These are phyloP conservation scores for Stigmatopora nigra DNA, from an alignment of 2,113 vertebrate genomes.

Conservation along the genomic window DNA sequence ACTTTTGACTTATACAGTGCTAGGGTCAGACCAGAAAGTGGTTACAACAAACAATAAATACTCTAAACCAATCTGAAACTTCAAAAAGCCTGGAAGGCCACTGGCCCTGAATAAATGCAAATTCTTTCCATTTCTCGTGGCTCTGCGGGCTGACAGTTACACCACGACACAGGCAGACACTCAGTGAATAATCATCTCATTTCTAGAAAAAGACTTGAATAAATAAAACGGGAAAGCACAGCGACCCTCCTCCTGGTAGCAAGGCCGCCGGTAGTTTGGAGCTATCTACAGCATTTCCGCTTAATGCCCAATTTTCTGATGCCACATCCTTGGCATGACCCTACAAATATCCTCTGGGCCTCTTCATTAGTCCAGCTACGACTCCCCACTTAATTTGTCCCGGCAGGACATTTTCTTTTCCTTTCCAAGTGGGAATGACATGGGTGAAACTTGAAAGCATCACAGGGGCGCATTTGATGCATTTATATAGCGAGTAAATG, in stretches of 20 bases:
- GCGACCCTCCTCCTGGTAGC: slow-evolving; percentile 49
- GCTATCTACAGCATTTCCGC: slow-evolving; percentile 55
- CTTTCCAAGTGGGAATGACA: slow-evolving; percentile 46
- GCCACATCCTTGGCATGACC: slow-evolving; percentile 69
- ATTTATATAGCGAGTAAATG: slow-evolving; percentile 34
- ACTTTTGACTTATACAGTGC: too few relatives aligned
- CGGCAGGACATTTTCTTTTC: slow-evolving; percentile 52
- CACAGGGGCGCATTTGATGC: slow-evolving; percentile 27
- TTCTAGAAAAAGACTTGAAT: slow-evolving; percentile 35
- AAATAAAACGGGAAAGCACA: slow-evolving; percentile 30
- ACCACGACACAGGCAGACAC: slow-evolving; percentile 46
- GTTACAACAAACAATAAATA: too few relatives aligned
- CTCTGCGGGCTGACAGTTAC: slow-evolving; percentile 54
- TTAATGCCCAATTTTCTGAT: slow-evolving; percentile 67
- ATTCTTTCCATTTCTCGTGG: slow-evolving; percentile 36
- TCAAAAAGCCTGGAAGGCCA: slow-evolving; percentile 28
- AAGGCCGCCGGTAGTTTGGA: slow-evolving; percentile 59
- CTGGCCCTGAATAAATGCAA: slow-evolving; percentile 48
- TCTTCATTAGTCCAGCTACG: slow-evolving; percentile 69
- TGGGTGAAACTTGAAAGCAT: slow-evolving; percentile 22
- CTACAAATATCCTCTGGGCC: slow-evolving; percentile 74
- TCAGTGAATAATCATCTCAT: slow-evolving; percentile 65
- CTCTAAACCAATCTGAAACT: too few relatives aligned
- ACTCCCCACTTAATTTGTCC: slow-evolving; percentile 69
- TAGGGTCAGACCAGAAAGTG: too few relatives aligned